Percentiles rank a stretch among this genome's conserved stretches.
These are phyloP conservation scores for Clostera curtula DNA, from an alignment of 2,888 invertebrate species.

Conservation along the genomic window DNA sequence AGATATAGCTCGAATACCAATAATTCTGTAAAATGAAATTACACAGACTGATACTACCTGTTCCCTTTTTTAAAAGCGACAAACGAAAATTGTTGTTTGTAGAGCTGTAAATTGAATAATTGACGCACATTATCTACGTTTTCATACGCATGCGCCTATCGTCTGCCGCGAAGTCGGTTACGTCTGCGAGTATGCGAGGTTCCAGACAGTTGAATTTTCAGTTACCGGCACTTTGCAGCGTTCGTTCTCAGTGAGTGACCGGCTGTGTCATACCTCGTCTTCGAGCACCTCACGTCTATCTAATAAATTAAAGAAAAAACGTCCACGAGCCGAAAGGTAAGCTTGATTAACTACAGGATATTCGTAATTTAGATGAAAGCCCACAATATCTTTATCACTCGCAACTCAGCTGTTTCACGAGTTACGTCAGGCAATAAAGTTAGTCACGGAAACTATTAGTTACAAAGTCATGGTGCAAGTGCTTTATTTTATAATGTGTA, in stretches of 20 bases:
- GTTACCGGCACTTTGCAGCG: constrained; percentile 21
- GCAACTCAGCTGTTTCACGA: constrained; percentile 25
- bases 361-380: constrained; percentile 4
- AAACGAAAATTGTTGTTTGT: constrained; percentile 30
- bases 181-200: constrained; percentile 15
- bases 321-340: constrained; percentile 15
- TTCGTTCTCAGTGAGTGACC: constrained; percentile 14
- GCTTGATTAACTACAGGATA: constrained; percentile 2
- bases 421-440: constrained; percentile 22
- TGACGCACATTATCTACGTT: too few species aligned
- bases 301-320: constrained; percentile 5
- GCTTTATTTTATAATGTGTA: neutral
- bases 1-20: too few species aligned
- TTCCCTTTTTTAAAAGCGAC: too few species aligned
- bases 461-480: constrained; percentile 10
- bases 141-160: constrained; percentile 49
- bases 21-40: too few species aligned
- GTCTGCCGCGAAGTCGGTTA: constrained; percentile 44
- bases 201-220: constrained; percentile 16
- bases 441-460: constrained; percentile 20
- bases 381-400: constrained; percentile 7
- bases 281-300: constrained; percentile 9
- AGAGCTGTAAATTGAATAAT: constrained; percentile 46
- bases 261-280: constrained; percentile 9
- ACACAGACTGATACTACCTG: too few species aligned